phyloP scores from a whole-genome alignment of 2,888 invertebrate genomes.

The Pterostichus madidus region DNA sequence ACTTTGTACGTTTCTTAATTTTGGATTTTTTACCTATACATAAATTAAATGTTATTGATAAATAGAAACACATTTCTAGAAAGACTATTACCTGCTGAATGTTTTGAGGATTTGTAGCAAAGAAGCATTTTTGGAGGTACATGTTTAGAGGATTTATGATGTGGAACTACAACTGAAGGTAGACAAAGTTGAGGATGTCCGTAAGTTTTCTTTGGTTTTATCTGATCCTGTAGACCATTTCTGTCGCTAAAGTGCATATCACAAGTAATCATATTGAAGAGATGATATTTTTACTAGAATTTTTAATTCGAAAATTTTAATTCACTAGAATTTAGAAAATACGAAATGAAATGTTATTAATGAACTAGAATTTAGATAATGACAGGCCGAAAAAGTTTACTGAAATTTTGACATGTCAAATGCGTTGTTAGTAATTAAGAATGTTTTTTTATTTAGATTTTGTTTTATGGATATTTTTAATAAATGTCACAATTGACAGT shows the following conservation, averaged over 20 bases:
- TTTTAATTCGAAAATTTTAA: constrained; percentile 15
- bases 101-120: constrained; percentile 27
- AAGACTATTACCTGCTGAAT: background rate
- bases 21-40: background rate
- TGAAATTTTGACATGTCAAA: constrained; percentile 48
- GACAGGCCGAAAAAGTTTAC: constrained; percentile 9
- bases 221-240: background rate
- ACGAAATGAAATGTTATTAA: constrained; percentile 22
- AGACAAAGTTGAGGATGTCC: background rate
- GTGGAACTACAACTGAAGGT: too few relatives aligned
- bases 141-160: too few relatives aligned
- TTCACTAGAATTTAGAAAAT: constrained; percentile 36
- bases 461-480: background rate
- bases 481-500: constrained; percentile 11
- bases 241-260: background rate
- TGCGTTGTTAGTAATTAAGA: constrained; percentile 3
- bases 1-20: constrained; percentile 75
- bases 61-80: too few relatives aligned
- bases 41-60: too few relatives aligned
- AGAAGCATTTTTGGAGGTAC: constrained; percentile 22
- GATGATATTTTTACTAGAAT: background rate
- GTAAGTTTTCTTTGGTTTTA: background rate
- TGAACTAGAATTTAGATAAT: constrained; percentile 43
- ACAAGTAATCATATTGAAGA: background rate
- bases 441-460: constrained; percentile 13